Evolutionary conservation across 2,113 vertebrate genomes (phyloP).

Genomic region (Emydura subglobosa): DNA sequence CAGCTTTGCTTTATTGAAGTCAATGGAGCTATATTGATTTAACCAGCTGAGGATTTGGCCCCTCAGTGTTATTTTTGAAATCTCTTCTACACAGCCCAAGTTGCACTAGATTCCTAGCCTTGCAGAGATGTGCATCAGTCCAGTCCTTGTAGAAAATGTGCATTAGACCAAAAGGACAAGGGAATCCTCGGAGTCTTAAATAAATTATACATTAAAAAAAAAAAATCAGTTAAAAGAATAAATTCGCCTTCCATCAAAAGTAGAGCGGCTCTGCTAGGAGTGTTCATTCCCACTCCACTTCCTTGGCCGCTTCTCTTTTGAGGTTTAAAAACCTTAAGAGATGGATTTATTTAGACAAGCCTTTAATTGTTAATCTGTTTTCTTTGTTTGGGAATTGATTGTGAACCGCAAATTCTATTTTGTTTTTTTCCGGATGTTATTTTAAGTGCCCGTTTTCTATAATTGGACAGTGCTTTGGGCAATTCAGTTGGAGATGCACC

Average conservation of each 20-base stretch:
- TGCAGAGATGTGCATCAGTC: background rate
- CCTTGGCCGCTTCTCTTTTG: background rate
- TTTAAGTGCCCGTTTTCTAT: slow-evolving; percentile 47
- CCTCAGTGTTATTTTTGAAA: background rate
- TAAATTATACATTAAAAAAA: background rate
- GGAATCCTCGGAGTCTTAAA: background rate
- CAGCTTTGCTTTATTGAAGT: background rate
- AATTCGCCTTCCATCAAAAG: background rate
- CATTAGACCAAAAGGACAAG: background rate
- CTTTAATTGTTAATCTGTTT: background rate
- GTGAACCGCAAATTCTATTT: slow-evolving; percentile 25
- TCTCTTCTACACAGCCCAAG: background rate
- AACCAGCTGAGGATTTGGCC: background rate
- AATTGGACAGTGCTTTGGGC: slow-evolving; percentile 25
- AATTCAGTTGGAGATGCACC: background rate
- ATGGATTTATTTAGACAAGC: slow-evolving; percentile 1
- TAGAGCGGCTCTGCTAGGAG: background rate
- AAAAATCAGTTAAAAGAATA: background rate
- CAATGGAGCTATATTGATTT: background rate
- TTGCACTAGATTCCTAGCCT: background rate
- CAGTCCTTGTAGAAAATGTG: background rate
- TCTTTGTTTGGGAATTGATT: background rate
- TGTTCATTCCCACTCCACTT: background rate
- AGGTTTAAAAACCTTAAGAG: slow-evolving; percentile 40
- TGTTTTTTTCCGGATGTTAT: slow-evolving; percentile 33